Conservation (phyloP, 2,888 invertebrate species). For the Parasteatoda lunata region DNA sequence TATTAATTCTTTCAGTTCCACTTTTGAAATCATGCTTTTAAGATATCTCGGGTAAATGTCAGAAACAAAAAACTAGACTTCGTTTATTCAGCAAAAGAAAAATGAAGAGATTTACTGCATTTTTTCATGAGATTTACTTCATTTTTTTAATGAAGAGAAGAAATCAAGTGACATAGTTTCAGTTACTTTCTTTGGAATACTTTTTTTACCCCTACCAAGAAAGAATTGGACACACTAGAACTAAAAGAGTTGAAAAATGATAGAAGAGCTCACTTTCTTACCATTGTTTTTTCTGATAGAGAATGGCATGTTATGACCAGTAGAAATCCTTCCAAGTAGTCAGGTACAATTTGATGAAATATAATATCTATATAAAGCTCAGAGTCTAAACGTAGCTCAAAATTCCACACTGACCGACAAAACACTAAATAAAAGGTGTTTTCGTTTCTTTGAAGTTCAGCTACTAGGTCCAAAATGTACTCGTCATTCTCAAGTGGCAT, state of each 20-base stretch:
- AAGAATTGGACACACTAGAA: too few relatives aligned
- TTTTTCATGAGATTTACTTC: too few relatives aligned
- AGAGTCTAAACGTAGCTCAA: conserved; percentile 83
- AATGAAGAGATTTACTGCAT: too few relatives aligned
- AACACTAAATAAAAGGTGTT: conserved; percentile 97
- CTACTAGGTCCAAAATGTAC: conserved; percentile 96
- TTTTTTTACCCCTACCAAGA: too few relatives aligned
- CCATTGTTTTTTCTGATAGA: conserved; percentile 73
- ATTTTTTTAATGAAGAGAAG: too few relatives aligned
- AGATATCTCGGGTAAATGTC: too few relatives aligned
- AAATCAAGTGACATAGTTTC: too few relatives aligned
- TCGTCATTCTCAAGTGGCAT: conserved; percentile 96
- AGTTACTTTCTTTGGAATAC: too few relatives aligned
- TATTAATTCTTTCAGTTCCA: too few relatives aligned
- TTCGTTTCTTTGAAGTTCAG: conserved; percentile 91
- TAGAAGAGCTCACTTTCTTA: neutral
- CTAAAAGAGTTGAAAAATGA: neutral
- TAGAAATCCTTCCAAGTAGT: conserved; percentile 94
- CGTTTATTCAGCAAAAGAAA: too few relatives aligned
- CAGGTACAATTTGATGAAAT: conserved; percentile 96
- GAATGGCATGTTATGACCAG: conserved; percentile 84
- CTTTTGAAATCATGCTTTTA: too few relatives aligned
- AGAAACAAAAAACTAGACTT: too few relatives aligned
- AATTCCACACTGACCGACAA: conserved; percentile 89
- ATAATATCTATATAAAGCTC: conserved; percentile 96